Evolutionary conservation across 2,797 vertebrate species (phyloP), one percentile per base, ranked within the genome.

Genomic region (Numenius phaeopus): DNA sequence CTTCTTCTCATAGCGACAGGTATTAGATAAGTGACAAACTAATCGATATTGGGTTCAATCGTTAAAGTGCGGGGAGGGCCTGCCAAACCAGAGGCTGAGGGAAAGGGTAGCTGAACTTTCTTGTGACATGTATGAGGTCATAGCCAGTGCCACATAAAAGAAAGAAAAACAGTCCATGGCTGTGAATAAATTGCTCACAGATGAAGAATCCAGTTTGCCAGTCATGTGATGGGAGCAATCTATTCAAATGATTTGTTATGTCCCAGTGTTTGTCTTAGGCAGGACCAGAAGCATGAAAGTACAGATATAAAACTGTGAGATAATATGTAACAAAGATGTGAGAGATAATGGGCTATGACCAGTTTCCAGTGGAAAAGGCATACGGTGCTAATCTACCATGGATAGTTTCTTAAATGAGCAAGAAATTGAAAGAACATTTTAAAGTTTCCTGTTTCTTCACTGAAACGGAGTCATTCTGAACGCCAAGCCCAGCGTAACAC

Each of bases 151-250:
- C 95, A 94, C 95, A 97, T 96, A 50, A 96, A 97, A 97, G 94
- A 92, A 97, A 96, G 96, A 92, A 97, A 97, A 96, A 95, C 95
- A 96, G 62, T 93, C 82, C 95, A 88, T 96, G 94, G 85, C 94
- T 97, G 94, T 94, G 95, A 97, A 97, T 96, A 97, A 97, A 96
- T 97, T 97, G 96, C 97, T 96, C 96, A 79, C 95, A 97, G 96
- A 96, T 97, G 95, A 97, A 97, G 94, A 95, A 97, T 96, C 95
- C 73, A 88, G 89, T 97, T 97, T 97, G 91, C 95, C 91, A 97
- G 95, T 95, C 85, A 88, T 84, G 80, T 94, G 96, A 94, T 92
- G 96, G 94, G 90, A 94, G 82, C 92, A 95, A 96, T 97, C 96
- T 96, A 96, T 96, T 96, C 87, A 83, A 96, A 96, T 94, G 94